Conservation (phyloP, 2,888 invertebrate genomes). For the Elysia crispata region DNA sequence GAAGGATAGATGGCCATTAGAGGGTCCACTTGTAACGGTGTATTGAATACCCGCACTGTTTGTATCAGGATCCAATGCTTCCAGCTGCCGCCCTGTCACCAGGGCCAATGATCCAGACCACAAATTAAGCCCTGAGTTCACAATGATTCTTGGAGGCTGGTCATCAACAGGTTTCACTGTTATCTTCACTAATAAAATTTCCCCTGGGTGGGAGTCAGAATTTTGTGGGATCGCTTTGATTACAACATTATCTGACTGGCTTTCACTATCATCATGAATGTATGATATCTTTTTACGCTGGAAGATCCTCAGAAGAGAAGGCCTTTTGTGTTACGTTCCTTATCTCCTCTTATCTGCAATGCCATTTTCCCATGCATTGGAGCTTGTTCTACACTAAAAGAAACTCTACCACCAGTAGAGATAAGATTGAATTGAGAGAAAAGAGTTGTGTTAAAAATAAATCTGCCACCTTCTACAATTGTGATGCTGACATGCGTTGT, state of each 20-base stretch:
- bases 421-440: conserved; percentile 61
- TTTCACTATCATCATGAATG: conserved; percentile 92
- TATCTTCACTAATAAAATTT: conserved; percentile 83
- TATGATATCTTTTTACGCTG: conserved; percentile 77
- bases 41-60: conserved; percentile 78
- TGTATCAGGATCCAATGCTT: conserved; percentile 92
- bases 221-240: not conserved
- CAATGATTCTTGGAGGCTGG: conserved; percentile 89
- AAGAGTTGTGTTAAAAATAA: conserved; percentile 80
- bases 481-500: conserved; percentile 90
- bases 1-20: conserved; percentile 86
- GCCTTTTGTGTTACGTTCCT: conserved; percentile 26
- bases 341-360: conserved; percentile 38
- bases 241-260: conserved; percentile 84
- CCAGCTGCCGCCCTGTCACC: conserved; percentile 82
- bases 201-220: conserved; percentile 63
- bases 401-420: conserved; percentile 55
- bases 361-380: conserved; percentile 65
- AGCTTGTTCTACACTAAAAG: conserved; percentile 59
- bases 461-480: conserved; percentile 88
- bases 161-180: conserved; percentile 89
- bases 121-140: conserved; percentile 85
- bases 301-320: conserved; percentile 32
- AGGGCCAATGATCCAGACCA: conserved; percentile 69
- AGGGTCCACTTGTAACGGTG: conserved; percentile 79